A percentile compares a stretch with the other conserved stretches of the same genome.
Conservation (phyloP, 1,140 invertebrate genomes). For the Yoshiicerus persimilis region DNA sequence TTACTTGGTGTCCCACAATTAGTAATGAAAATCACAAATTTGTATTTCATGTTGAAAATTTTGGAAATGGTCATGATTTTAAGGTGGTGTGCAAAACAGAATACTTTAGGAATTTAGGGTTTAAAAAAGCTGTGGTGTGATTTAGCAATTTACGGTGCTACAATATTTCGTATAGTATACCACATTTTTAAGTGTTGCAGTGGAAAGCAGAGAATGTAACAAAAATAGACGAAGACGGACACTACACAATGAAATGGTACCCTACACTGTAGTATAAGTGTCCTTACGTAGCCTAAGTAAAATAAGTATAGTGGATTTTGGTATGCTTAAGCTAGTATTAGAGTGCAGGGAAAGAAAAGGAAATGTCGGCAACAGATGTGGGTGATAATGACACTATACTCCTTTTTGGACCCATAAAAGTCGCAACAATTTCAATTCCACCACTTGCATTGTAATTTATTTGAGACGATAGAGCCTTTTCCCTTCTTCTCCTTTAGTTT, state of each 20-base stretch:
- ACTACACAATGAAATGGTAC: background rate
- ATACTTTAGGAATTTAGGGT: no score
- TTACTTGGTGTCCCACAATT: background rate
- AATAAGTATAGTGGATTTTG: background rate
- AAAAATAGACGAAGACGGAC: background rate
- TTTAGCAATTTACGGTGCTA: no score
- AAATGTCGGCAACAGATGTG: slow-evolving; percentile 22
- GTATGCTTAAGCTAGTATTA: background rate
- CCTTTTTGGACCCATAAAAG: slow-evolving; percentile 15
- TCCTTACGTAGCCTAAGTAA: background rate
- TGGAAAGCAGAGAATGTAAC: background rate
- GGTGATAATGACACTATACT: slow-evolving; percentile 13
- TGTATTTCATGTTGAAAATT: no score
- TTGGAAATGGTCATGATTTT: no score
- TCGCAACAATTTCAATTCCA: slow-evolving; percentile 23
- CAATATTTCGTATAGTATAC: background rate
- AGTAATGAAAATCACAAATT: background rate
- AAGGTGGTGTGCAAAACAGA: no score
- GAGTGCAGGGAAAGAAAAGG: background rate
- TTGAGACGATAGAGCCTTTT: slow-evolving; percentile 12
- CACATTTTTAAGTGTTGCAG: background rate
- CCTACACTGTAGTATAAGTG: background rate
- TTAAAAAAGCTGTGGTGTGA: no score
- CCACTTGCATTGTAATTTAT: slow-evolving; percentile 20
- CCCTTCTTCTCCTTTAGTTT: background rate